Conservation (phyloP, 2,797 vertebrate species). For the Dendrocincla tyrannina region DNA sequence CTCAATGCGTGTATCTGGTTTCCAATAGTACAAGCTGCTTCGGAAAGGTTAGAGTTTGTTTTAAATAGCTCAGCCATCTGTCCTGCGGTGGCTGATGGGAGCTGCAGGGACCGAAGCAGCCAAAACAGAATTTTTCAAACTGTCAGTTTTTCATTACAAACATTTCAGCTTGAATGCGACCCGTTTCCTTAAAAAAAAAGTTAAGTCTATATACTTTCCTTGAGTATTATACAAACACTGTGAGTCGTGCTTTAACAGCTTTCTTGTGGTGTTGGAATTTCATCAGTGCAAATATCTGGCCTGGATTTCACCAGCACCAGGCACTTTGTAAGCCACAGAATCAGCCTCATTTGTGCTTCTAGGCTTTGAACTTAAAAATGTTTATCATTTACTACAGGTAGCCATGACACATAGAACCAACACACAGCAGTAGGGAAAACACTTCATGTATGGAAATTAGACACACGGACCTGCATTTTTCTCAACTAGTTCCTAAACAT, state of each 20-base stretch:
- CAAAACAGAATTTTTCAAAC: constrained; percentile 53
- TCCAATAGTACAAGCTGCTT: constrained; percentile 62
- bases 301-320: neutral
- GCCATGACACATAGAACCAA: neutral
- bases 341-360: neutral
- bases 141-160: neutral
- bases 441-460: accelerated
- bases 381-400: neutral
- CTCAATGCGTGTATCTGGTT: constrained; percentile 44
- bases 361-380: neutral
- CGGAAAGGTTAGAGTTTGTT: constrained; percentile 72
- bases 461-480: accelerated
- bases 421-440: neutral
- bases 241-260: neutral
- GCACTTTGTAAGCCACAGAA: neutral
- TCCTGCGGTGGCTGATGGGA: constrained; percentile 41
- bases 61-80: constrained; percentile 75
- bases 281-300: neutral
- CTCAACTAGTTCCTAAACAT: neutral
- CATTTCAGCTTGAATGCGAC: neutral
- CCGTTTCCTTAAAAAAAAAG: neutral
- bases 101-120: constrained; percentile 35
- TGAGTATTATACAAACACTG: neutral
- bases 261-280: neutral
- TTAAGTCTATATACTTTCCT: neutral